A percentile compares a stretch with the other conserved stretches of the same genome.
phyloP scores from a whole-genome alignment of 2,113 vertebrate species.

The Microcebus ravelobensis region DNA sequence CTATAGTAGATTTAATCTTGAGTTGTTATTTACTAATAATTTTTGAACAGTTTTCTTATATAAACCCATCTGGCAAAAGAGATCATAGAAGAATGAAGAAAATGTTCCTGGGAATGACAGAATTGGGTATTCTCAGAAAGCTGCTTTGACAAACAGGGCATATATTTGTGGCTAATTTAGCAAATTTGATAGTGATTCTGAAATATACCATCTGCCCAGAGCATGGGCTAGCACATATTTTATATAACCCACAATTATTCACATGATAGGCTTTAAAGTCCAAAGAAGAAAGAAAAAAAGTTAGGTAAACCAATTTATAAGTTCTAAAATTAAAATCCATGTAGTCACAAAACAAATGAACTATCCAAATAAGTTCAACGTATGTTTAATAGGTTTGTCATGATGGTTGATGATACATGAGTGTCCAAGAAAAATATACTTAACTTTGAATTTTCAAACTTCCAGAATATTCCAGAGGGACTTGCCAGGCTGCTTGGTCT shows the following conservation, averaged over 20 bases:
- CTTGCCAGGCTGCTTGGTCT: not conserved
- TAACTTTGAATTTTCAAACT: conserved; percentile 37
- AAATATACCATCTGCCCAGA: not conserved
- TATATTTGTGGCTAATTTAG: not conserved
- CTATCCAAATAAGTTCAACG: not conserved
- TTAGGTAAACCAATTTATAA: not conserved
- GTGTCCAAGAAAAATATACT: conserved; percentile 9
- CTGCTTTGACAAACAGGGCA: not conserved
- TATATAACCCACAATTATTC: not conserved
- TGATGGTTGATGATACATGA: not conserved
- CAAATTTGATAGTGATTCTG: not conserved
- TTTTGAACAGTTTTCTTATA: not conserved
- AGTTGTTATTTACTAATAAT: not conserved
- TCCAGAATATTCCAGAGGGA: not conserved
- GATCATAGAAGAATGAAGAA: not conserved
- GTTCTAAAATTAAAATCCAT: conserved; percentile 19
- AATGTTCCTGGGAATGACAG: not conserved
- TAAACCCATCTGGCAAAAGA: not conserved
- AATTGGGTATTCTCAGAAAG: not conserved
- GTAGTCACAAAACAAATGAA: not conserved
- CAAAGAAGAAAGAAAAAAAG: not conserved
- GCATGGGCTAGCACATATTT: not conserved
- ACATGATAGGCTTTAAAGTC: not conserved
- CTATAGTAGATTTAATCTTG: not conserved
- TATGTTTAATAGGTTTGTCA: not conserved